Conservation (phyloP, 2,888 invertebrate species). For the Coremacera marginata region DNA sequence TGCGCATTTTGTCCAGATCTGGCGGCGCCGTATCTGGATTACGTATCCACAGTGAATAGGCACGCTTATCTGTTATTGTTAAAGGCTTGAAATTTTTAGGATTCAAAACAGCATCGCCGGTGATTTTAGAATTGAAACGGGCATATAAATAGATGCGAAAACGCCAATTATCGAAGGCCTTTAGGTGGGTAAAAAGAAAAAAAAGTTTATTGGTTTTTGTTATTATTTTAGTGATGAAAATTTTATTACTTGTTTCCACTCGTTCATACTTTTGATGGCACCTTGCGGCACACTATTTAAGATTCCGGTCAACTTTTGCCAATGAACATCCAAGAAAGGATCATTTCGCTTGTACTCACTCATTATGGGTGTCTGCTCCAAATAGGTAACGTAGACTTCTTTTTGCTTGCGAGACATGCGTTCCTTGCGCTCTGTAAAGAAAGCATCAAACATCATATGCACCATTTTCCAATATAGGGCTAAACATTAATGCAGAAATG, state of each 20-base stretch:
- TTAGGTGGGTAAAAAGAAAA: slow-evolving; percentile 27
- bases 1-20: slow-evolving; percentile 64
- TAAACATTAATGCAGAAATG: not conserved
- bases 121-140: slow-evolving; percentile 63
- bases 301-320: slow-evolving; percentile 62
- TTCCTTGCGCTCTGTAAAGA: slow-evolving; percentile 59
- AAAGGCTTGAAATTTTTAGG: slow-evolving; percentile 64
- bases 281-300: slow-evolving; percentile 63
- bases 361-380: slow-evolving; percentile 63
- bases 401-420: slow-evolving; percentile 65
- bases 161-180: slow-evolving; percentile 65
- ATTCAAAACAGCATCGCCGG: slow-evolving; percentile 61
- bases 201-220: not conserved
- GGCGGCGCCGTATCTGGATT: slow-evolving; percentile 65
- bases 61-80: slow-evolving; percentile 63
- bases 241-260: slow-evolving; percentile 57
- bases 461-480: not conserved
- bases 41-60: slow-evolving; percentile 64
- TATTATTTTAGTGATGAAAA: not conserved
- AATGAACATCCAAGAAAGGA: slow-evolving; percentile 61
- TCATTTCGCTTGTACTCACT: slow-evolving; percentile 63
- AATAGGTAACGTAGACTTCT: slow-evolving; percentile 62
- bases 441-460: too few relatives aligned
- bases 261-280: slow-evolving; percentile 61
- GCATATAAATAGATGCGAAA: slow-evolving; percentile 64